Evolutionary conservation across 2,797 vertebrate species (phyloP).

Genomic region (Falco rusticolus): DNA sequence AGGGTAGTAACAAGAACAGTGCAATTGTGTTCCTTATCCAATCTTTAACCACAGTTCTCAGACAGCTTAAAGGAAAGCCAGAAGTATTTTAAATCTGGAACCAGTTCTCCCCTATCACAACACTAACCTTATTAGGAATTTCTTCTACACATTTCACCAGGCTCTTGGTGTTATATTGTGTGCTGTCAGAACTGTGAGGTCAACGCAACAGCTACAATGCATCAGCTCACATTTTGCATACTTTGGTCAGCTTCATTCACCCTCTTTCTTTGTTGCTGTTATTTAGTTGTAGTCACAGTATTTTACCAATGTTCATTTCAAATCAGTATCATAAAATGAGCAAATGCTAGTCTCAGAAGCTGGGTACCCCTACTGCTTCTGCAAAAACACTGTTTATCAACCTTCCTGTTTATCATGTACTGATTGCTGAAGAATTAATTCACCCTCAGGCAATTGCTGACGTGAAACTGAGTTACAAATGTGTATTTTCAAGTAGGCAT

Average conservation of each 20-base stretch:
- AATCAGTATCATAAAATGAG: background rate
- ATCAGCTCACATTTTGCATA: background rate
- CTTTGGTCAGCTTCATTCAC: background rate
- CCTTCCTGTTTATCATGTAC: background rate
- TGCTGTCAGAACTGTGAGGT: background rate
- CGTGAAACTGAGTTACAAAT: background rate
- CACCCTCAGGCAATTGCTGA: background rate
- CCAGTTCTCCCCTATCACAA: background rate
- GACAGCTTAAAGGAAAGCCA: background rate
- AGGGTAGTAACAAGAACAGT: background rate
- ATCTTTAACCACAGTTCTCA: background rate
- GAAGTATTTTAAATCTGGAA: background rate
- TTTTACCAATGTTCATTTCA: background rate
- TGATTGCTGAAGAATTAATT: background rate
- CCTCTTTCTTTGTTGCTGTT: background rate
- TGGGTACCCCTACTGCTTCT: background rate
- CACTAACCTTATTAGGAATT: background rate
- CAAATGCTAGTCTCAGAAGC: background rate
- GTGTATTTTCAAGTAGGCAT: background rate
- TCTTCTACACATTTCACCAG: background rate
- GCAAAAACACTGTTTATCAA: background rate
- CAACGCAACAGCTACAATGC: background rate
- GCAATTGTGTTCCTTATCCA: background rate
- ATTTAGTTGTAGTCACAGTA: background rate
- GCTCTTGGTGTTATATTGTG: background rate